Evolutionary conservation across 1,140 invertebrate species (phyloP), one percentile per base, ranked within the genome.

Genomic region (Aradophagus sp.): DNA sequence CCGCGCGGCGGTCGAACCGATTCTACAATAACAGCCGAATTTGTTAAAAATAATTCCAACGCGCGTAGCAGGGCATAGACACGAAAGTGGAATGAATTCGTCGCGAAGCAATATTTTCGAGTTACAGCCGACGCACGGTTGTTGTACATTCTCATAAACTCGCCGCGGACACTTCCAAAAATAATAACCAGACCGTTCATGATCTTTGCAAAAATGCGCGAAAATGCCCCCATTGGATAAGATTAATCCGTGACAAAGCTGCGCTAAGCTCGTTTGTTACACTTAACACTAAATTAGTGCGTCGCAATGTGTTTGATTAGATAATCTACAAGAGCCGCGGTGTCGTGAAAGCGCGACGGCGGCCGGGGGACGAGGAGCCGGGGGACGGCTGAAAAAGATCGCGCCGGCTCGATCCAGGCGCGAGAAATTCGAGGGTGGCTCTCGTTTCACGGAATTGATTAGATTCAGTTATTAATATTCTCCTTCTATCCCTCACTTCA

Each of bases 391-490:
- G n/a, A n/a, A n/a, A n/a, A n/a, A n/a, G 50, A 45, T 10, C 38
- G 20, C 20, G 10, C 27, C n/a, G n/a, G n/a, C n/a, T n/a, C n/a
- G n/a, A n/a, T n/a, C n/a, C n/a, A n/a, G n/a, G 55, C 53, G 70
- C 61, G 52, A 59, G 55, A 73, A 61, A 73, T 72, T 69, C 65
- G 50, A 73, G 78, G 76, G 77, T 79, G 73, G 76, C 70, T 75
- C 78, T 81, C 77, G 75, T 81, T 83, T 83, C 81, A 78, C 41
- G 32, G 80, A 83, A 82, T 85, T 82, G 82, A 84, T 85, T 85
- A 81, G 81, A 83, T 83, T 82, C 82, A 83, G 81, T 84, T 84
- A 84, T 84, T 84, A 83, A 84, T 84, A 83, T 81, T 84, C 82
- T 81, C 75, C n/a, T 75, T 82, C 82, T 83, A 82, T 85, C 78